Evolutionary conservation across 2,888 invertebrate genomes (phyloP), one percentile per base, ranked within the genome.

Genomic region (Ectemnius cavifrons): DNA sequence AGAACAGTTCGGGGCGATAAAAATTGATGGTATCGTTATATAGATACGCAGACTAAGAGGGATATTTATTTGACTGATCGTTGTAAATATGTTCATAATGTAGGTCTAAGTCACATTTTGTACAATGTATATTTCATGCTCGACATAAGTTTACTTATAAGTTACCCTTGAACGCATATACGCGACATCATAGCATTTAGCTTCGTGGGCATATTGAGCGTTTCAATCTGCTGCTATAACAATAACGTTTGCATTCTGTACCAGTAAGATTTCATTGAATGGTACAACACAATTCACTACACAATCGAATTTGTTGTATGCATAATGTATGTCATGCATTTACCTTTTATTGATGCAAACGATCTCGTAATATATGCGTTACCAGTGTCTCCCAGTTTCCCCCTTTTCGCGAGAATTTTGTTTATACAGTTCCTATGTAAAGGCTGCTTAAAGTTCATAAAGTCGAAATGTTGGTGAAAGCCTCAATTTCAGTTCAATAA

Each of bases 31-130:
- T 16, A 52, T 16, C 52, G 52, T 14, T 14, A 37, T 37, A 37
- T 37, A 52, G 52, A 16, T 16, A 16, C 52, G 67, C 72, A 72
- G 70, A 78, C 73, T 76, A 79, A 73, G 63, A 56, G 4, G 58
- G 71, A 78, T 87, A 88, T 86, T 88, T 86, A 87, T 88, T 88
- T 86, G 86, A 88, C 88, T 88, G 88, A 88, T 83, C 62, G 73
- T 78, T 88, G 88, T 88, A 88, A 84, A 88, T 88, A 87, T 86
- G 86, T 87, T 86, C 73, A 85, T 86, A 85, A 75, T 69, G 73
- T 80, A 84, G 77, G 16, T 57, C 18, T 81, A 81, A 78, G 80
- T 70, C 13, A 75, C 67, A 78, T 83, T 85, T 85, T 85, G 75
- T 85, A 85, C 84, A 69, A 82, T 67, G 85, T 83, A 85, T 78